Conservation (phyloP, 2,113 vertebrate genomes). For the Siniperca knerii region DNA sequence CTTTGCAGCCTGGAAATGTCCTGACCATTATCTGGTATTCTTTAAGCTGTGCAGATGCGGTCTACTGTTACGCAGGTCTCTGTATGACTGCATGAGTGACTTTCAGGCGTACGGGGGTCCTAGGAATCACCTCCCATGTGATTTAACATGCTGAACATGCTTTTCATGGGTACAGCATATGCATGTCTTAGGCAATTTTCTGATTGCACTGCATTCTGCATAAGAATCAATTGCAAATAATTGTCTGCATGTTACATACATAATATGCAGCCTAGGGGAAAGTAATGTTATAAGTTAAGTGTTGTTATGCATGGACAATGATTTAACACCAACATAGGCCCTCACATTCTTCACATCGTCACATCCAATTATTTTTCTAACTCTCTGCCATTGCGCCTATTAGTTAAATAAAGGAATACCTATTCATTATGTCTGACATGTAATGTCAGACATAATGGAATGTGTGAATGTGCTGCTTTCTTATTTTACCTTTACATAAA, state of each 20-base stretch:
- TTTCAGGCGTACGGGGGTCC: background rate
- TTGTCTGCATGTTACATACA: background rate
- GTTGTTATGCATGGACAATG: background rate
- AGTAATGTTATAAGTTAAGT: background rate
- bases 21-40: constrained; percentile 37
- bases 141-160: background rate
- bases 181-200: background rate
- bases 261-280: background rate
- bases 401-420: background rate
- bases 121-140: background rate
- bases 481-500: constrained; percentile 9
- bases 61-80: constrained; percentile 25
- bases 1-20: constrained; percentile 54
- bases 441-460: too few relatives aligned
- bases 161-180: background rate
- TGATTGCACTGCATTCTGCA: background rate
- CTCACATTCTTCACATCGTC: background rate
- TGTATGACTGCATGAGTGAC: background rate
- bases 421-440: constrained; percentile 7
- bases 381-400: background rate
- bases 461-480: background rate
- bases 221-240: background rate
- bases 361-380: background rate
- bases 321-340: background rate
- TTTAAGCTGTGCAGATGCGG: constrained; percentile 24